Evolutionary conservation across 2,888 invertebrate genomes (phyloP), one percentile per base, ranked within the genome.

Genomic region (Ectemnius continuus): DNA sequence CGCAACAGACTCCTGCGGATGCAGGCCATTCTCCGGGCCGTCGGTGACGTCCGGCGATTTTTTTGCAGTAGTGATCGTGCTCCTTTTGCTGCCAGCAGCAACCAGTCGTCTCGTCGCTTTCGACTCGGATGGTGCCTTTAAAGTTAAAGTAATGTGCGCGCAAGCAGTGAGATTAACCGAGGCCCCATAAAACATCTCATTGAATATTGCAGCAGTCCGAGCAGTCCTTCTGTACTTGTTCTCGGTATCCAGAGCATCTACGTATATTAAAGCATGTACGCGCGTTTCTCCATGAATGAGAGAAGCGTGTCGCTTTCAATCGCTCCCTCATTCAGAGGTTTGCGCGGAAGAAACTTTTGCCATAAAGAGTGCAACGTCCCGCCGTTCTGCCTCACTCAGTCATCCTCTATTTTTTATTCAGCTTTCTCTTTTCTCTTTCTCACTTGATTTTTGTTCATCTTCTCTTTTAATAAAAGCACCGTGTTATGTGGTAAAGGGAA

Each of bases 11-110:
- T 79, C 68, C 45, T 57, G 46, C 61, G 67, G 66, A 68, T 78
- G 79, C 66, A 75, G 57, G 64, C 73, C 80, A 52, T 82, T 80
- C 67, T 75, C 72, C 58, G 70, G 67, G 70, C 75, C 82, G 63
- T 86, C 85, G 48, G 67, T 75, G 59, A 58, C 67, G 58, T 84
- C 84, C 57, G 77, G 61, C 60, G 78, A 74, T 74, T 63, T 77
- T 57, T 60, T 69, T 66, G 62, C 56, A 46, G 59, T 18, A n/a
- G 45, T 18, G 23, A 64, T 63, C 45, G 18, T 20, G 8, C 46
- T 52, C 26, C 47, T 65, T 36, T 62, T 18, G 57, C 70, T 57
- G 78, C 76, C 70, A 72, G 63, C 59, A 46, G 73, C 61, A 58
- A 72, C 64, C 46, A 80, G 66, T 73, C 76, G 81, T 66, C 75